phyloP scores from a whole-genome alignment of 2,888 invertebrate genomes.

The Emmelina monodactyla region DNA sequence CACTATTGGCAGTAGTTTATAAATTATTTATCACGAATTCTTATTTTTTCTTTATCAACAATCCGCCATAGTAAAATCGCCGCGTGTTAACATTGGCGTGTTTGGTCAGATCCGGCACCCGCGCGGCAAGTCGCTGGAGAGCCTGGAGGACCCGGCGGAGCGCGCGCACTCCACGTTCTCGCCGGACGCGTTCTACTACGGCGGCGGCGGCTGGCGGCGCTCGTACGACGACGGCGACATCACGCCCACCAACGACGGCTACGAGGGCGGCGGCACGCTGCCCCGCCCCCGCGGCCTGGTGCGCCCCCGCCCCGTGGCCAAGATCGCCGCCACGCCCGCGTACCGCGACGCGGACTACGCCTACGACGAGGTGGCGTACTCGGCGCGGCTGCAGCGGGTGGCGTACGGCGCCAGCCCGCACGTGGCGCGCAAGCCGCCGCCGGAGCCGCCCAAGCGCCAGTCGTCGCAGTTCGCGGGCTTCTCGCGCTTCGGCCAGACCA shows the following conservation, averaged over 20 bases:
- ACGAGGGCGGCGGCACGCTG: constrained; percentile 79
- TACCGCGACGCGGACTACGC: constrained; percentile 52
- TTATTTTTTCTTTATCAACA: too few relatives aligned
- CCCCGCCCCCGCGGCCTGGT: constrained; percentile 87
- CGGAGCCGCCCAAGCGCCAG: constrained; percentile 81
- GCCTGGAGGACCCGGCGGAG: constrained; percentile 80
- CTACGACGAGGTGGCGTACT: constrained; percentile 59
- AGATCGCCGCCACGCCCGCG: constrained; percentile 69
- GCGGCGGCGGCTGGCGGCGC: constrained; percentile 73
- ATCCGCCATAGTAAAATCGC: too few relatives aligned
- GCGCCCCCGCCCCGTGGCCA: constrained; percentile 82
- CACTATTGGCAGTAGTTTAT: too few relatives aligned
- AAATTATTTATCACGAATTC: too few relatives aligned
- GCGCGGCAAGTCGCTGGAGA: constrained; percentile 85
- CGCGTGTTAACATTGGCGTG: too few relatives aligned
- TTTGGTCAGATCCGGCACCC: constrained; percentile 85
- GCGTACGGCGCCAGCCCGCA: constrained; percentile 74
- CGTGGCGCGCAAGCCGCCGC: constrained; percentile 79
- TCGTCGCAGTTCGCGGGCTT: constrained; percentile 63
- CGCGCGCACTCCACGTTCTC: constrained; percentile 69
- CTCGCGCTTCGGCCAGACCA: constrained; percentile 63
- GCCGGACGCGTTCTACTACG: constrained; percentile 67
- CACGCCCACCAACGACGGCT: constrained; percentile 79
- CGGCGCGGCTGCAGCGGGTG: constrained; percentile 57
- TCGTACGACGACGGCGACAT: constrained; percentile 91